Conservation (phyloP, 2,113 vertebrate species). For the Malurus elegans region DNA sequence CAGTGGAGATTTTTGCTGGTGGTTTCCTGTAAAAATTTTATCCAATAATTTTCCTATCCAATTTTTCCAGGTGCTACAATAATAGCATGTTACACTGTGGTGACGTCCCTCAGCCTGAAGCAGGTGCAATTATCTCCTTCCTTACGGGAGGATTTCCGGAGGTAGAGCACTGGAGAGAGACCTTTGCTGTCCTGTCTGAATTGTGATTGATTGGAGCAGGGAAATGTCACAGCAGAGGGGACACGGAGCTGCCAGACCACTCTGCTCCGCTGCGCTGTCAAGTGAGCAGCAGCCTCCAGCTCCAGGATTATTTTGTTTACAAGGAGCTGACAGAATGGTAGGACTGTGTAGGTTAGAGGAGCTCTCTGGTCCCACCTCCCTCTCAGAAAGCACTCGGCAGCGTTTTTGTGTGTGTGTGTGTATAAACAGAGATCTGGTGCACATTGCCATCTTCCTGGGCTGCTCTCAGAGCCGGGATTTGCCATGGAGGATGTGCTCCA, state of each 20-base stretch:
- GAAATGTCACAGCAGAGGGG: background rate
- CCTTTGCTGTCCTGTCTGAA: background rate
- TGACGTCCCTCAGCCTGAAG: background rate
- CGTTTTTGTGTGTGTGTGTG: background rate
- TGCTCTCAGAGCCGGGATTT: background rate
- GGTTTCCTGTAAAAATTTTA: background rate
- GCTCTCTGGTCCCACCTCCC: background rate
- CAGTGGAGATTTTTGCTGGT: background rate
- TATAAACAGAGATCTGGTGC: background rate
- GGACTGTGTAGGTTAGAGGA: slow-evolving; percentile 7
- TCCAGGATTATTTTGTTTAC: background rate
- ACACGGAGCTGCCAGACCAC: background rate
- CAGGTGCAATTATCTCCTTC: background rate
- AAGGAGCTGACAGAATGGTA: background rate
- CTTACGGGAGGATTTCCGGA: background rate
- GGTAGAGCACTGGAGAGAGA: background rate
- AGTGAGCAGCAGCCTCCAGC: background rate
- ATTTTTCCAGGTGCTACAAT: background rate
- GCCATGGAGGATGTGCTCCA: background rate
- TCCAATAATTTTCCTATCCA: background rate
- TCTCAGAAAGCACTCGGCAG: background rate
- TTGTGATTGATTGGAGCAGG: background rate
- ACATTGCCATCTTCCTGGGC: background rate
- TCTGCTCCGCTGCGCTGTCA: background rate
- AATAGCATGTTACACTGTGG: background rate